Evolutionary conservation across 1,140 invertebrate genomes (phyloP), one percentile per base, ranked within the genome.

Genomic region (Parasteatoda tepidariorum): DNA sequence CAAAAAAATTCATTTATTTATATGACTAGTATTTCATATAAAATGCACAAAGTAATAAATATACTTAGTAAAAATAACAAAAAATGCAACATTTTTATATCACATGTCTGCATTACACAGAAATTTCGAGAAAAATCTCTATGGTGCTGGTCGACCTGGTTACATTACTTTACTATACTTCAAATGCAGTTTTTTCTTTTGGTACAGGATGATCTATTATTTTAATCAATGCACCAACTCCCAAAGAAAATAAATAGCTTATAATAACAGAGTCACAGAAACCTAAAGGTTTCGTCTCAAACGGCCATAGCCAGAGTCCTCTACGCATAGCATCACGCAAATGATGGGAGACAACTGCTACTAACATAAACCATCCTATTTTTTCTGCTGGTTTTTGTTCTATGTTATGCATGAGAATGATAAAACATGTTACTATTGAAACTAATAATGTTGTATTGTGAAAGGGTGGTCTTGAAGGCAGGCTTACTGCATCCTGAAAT

Each of bases 321-420:
- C 86, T 79, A 64, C 88, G 81, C 66, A 76, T 62, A 0, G 85
- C 86, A 79, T 89, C 88, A 30, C 88, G 66, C 13, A 88, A 71
- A 70, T 89, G 88, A 83, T 89, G 88, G 26, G 87, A 86, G 7
- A 86, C 66, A 73, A 85, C 86, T 0, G 88, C 86, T n/a, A 86
- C 82, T 2, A 87, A 22, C 59, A 87, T 85, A 18, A 88, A 59
- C 30, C 86, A 83, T 13, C 83, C 83, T 55, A 85, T 54, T 9
- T 73, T 33, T 70, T 57, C 33, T 9, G 85, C 22, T 11, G 41
- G 68, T 24, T 55, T 64, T 41, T 26, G 24, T 38, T 26, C 28
- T 28, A 33, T 64, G 22, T 55, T 28, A 38, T 48, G 33, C 38
- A 6, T 79, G 62, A 4, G 26, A 18, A 86, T 38, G 6, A 85